phyloP scores from a whole-genome alignment of 2,888 invertebrate species.

The Rutpela maculata region DNA sequence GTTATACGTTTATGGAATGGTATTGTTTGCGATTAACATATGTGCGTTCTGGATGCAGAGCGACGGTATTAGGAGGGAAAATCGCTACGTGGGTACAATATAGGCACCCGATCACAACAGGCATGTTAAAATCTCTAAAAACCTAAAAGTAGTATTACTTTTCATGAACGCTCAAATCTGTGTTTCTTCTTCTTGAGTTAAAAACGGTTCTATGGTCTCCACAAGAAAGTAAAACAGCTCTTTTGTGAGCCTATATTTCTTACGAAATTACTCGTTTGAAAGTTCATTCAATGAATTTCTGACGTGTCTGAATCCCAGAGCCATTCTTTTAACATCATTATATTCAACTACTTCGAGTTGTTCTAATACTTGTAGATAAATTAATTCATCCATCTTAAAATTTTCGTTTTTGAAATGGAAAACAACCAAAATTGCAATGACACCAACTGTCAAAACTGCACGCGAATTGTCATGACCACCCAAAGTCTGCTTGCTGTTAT shows the following conservation, averaged over 20 bases:
- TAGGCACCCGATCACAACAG: slow-evolving; percentile 55
- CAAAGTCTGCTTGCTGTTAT: neutral
- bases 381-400: neutral
- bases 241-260: neutral
- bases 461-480: neutral
- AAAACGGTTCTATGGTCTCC: neutral
- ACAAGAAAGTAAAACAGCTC: neutral
- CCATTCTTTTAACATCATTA: neutral
- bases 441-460: neutral
- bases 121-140: slow-evolving; percentile 18
- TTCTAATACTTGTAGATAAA: neutral
- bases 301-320: too few species aligned
- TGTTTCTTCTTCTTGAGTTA: neutral
- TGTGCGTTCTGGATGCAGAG: slow-evolving; percentile 52
- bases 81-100: slow-evolving; percentile 63
- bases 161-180: neutral
- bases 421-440: too few species aligned
- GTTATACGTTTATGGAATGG: slow-evolving; percentile 63
- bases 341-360: neutral
- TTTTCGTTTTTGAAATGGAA: too few species aligned
- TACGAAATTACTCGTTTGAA: neutral
- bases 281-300: neutral
- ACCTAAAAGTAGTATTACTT: slow-evolving; percentile 13
- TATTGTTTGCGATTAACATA: slow-evolving; percentile 62
- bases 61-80: slow-evolving; percentile 51